phyloP scores from a whole-genome alignment of 2,888 invertebrate species.

The Diaperis boleti region DNA sequence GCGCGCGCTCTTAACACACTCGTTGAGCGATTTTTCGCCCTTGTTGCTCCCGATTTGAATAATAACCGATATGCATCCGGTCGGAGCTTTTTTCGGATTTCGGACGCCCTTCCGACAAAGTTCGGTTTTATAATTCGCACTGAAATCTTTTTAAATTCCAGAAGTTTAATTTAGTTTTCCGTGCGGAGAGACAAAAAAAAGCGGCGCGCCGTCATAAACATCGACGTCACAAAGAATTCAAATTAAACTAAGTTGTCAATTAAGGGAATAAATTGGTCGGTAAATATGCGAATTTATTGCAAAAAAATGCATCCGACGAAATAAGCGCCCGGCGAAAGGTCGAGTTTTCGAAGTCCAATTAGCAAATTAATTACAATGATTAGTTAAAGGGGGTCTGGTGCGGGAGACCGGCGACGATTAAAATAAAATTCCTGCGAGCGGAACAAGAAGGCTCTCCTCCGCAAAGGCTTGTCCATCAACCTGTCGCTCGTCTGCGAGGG shows the following conservation, averaged over 20 bases:
- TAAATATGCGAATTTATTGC: slow-evolving; percentile 33
- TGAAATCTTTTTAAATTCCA: too few relatives aligned
- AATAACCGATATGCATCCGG: too few relatives aligned
- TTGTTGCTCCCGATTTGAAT: neutral
- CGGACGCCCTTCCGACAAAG: too few relatives aligned
- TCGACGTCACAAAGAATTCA: slow-evolving; percentile 27
- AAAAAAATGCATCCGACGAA: slow-evolving; percentile 29
- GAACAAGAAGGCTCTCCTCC: slow-evolving; percentile 5
- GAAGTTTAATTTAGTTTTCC: slow-evolving; percentile 25
- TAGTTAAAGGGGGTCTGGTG: neutral
- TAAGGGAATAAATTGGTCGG: slow-evolving; percentile 33
- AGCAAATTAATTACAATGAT: slow-evolving; percentile 28
- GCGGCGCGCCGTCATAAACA: slow-evolving; percentile 31
- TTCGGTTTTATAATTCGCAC: too few relatives aligned
- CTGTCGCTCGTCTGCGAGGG: slow-evolving; percentile 1
- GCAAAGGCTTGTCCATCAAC: slow-evolving; percentile 16
- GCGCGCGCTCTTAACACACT: neutral
- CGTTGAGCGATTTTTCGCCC: slow-evolving; percentile 7
- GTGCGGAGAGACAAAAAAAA: slow-evolving; percentile 15
- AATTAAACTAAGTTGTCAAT: slow-evolving; percentile 36
- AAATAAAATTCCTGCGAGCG: slow-evolving; percentile 2
- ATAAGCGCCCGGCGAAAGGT: slow-evolving; percentile 27
- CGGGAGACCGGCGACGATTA: neutral
- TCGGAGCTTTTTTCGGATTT: too few relatives aligned
- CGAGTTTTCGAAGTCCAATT: slow-evolving; percentile 27